Conservation (phyloP, 1,140 invertebrate species). For the Wasmannia auropunctata region DNA sequence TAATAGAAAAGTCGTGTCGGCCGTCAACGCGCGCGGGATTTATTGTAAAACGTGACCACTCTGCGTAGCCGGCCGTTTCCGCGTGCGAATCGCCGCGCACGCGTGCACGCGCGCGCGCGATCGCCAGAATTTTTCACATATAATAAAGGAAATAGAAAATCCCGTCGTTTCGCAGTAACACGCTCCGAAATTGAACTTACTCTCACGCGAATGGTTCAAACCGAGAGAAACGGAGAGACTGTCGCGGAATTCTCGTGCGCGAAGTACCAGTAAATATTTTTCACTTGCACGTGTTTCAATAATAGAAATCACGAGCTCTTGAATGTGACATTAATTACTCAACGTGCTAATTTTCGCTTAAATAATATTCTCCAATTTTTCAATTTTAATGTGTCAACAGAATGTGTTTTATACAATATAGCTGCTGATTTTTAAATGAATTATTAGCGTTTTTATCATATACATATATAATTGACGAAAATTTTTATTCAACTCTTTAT, state of each 20-base stretch:
- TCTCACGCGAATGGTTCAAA: not conserved
- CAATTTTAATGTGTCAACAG: not conserved
- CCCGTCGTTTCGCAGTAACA: slow-evolving; percentile 7
- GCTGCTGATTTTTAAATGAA: not conserved
- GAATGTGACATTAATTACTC: not conserved
- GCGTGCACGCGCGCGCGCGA: not conserved
- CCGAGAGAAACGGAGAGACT: no score
- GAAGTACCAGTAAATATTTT: not conserved
- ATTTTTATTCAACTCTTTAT: not conserved
- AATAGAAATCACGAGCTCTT: not conserved
- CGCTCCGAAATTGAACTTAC: slow-evolving; percentile 19
- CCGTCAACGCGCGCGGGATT: slow-evolving; percentile 39
- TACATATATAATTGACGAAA: not conserved
- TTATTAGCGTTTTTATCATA: not conserved
- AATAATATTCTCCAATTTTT: not conserved
- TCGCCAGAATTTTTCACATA: slow-evolving; percentile 33
- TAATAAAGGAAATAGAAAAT: slow-evolving; percentile 41
- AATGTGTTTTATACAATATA: not conserved
- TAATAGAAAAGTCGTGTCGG: slow-evolving; percentile 57
- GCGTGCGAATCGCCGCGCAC: slow-evolving; percentile 9
- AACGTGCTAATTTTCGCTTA: not conserved
- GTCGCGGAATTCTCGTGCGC: not conserved
- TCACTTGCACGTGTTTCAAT: not conserved
- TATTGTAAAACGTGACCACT: slow-evolving; percentile 60
- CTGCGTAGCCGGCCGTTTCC: slow-evolving; percentile 16